These are phyloP conservation scores for Sebastes hopkinsi DNA, from an alignment of 2,797 vertebrate species.

Conservation along the genomic window DNA sequence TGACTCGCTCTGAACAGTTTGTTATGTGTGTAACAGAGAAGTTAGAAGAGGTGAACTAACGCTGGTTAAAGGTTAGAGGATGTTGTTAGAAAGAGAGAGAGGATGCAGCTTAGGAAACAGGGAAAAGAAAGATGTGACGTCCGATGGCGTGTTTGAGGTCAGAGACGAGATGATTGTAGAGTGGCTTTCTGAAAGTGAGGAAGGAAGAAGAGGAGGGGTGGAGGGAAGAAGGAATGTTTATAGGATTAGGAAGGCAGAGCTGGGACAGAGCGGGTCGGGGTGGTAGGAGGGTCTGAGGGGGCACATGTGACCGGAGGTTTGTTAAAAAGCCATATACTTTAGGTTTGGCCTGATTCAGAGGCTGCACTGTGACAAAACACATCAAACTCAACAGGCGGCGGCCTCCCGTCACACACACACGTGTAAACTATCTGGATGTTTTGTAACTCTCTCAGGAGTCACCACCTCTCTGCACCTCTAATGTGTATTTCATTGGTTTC, in stretches of 20 bases:
- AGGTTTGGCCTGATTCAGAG: neutral
- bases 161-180: slow-evolving; percentile 12
- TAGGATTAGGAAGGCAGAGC: slow-evolving; percentile 52
- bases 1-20: slow-evolving; percentile 11
- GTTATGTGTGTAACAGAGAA: slow-evolving; percentile 2
- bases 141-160: slow-evolving; percentile 4
- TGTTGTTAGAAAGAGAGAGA: neutral
- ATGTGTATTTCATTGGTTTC: neutral
- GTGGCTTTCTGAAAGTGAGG: slow-evolving; percentile 39
- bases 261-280: slow-evolving; percentile 6
- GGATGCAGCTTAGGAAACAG: neutral
- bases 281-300: neutral
- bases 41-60: neutral
- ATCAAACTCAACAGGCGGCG: neutral
- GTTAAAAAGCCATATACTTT: neutral
- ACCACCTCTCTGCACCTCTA: neutral
- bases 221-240: slow-evolving; percentile 48
- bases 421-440: neutral
- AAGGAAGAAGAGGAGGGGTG: neutral
- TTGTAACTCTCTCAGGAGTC: neutral
- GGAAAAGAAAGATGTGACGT: neutral
- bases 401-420: neutral
- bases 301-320: slow-evolving; percentile 39
- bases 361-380: slow-evolving; percentile 29
- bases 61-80: neutral